Conservation (phyloP, 2,797 vertebrate genomes). For the Anguilla marmorata region DNA sequence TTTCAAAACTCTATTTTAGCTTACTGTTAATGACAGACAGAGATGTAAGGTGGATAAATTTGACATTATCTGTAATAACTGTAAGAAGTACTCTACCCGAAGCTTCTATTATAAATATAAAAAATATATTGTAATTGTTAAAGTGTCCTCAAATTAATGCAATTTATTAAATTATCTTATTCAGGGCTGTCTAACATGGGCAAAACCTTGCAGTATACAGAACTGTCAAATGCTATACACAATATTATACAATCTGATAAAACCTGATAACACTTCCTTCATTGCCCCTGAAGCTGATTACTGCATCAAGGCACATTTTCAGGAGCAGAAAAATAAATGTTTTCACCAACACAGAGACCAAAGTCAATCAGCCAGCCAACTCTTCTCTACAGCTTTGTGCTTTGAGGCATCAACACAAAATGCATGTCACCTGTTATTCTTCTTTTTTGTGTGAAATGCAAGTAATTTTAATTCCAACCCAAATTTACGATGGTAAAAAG, state of each 20-base stretch:
- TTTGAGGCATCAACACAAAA: slow-evolving; percentile 38
- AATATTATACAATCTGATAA: slow-evolving; percentile 31
- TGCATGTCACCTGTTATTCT: slow-evolving; percentile 27
- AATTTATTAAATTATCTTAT: background rate
- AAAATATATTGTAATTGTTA: slow-evolving; percentile 30
- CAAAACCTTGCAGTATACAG: slow-evolving; percentile 3
- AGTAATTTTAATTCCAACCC: background rate
- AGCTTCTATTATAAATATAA: slow-evolving; percentile 26
- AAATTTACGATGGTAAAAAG: background rate
- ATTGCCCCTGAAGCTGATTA: slow-evolving; percentile 12
- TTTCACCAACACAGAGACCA: slow-evolving; percentile 33
- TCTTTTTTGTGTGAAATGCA: slow-evolving; percentile 22
- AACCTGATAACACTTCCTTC: slow-evolving; percentile 29
- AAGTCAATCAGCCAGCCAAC: slow-evolving; percentile 18
- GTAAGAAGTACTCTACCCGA: slow-evolving; percentile 11
- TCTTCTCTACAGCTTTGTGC: slow-evolving; percentile 43
- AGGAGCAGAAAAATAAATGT: slow-evolving; percentile 29
- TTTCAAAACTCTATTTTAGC: slow-evolving; percentile 21
- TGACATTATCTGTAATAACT: slow-evolving; percentile 5
- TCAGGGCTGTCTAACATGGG: slow-evolving; percentile 26
- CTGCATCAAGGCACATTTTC: slow-evolving; percentile 43
- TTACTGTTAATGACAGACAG: slow-evolving; percentile 26
- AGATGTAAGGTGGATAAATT: slow-evolving; percentile 16
- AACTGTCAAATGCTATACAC: slow-evolving; percentile 34
- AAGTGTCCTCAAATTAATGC: slow-evolving; percentile 30